phyloP scores from a whole-genome alignment of 2,797 vertebrate species.

The Coreius guichenoti region DNA sequence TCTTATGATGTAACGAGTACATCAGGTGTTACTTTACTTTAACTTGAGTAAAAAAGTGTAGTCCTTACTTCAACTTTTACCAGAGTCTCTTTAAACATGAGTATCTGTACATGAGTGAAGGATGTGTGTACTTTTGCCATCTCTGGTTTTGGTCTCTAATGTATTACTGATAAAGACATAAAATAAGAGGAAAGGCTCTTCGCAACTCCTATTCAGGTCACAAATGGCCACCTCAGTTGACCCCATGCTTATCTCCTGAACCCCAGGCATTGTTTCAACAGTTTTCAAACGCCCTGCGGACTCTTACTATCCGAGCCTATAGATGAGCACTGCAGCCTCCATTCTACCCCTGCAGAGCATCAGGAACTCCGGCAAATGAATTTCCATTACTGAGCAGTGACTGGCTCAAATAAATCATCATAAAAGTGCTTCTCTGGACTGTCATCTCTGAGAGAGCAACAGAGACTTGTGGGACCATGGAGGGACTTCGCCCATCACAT shows the following conservation, averaged over 20 bases:
- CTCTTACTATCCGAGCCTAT: slow-evolving; percentile 63
- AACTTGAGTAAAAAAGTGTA: too few species aligned
- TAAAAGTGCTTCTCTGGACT: slow-evolving; percentile 82
- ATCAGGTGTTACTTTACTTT: too few species aligned
- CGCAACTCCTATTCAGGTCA: slow-evolving; percentile 16
- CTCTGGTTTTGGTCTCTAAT: background rate
- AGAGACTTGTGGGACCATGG: slow-evolving; percentile 77
- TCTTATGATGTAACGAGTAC: too few species aligned
- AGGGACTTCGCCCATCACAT: slow-evolving; percentile 82
- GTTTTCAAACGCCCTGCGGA: slow-evolving; percentile 57
- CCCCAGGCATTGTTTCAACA: slow-evolving; percentile 9
- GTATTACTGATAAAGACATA: background rate
- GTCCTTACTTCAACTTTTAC: too few species aligned
- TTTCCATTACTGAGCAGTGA: slow-evolving; percentile 82
- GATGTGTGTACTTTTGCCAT: too few species aligned
- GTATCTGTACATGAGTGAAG: too few species aligned
- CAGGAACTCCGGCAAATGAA: slow-evolving; percentile 78
- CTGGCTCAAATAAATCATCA: slow-evolving; percentile 83
- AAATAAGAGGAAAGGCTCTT: background rate
- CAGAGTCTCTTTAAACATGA: too few species aligned
- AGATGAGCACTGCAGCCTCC: slow-evolving; percentile 41
- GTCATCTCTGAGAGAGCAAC: slow-evolving; percentile 82
- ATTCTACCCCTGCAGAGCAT: slow-evolving; percentile 60
- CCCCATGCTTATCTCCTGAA: slow-evolving; percentile 17
- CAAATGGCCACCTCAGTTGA: slow-evolving; percentile 35